Evolutionary conservation across 1,140 invertebrate genomes (phyloP), one percentile per base, ranked within the genome.

Genomic region (Bathynomus jamesi): DNA sequence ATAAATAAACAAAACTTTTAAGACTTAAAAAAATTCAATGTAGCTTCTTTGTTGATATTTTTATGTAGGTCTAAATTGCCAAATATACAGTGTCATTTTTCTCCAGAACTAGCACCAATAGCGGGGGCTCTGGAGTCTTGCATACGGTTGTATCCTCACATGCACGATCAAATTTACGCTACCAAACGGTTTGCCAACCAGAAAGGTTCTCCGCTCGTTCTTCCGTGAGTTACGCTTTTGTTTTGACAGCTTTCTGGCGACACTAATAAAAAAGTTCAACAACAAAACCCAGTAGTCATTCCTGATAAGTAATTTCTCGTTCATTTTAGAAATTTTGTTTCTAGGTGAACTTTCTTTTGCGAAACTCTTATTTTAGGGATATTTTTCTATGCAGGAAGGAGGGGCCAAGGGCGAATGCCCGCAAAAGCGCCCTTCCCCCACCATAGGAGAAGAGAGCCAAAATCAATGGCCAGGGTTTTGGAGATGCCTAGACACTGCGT

Each of bases 111-210:
- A 67, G 84, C 82, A 0, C 89, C 89, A 1, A 83, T 87, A 61
- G 79, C 86, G 0, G 86, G 89, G 79, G 83, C 83, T 1, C 82
- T 91, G 79, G 83, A 87, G 13, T 82, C 85, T 28, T 84, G 83
- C 61, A 80, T 91, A 8, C 84, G 85, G 7, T 82, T 82, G 29
- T 89, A 89, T 80, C 89, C 91, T 0, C 87, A 91, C 73, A 86
- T 93, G 70, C 89, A 94, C 79, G 91, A 94, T 78, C 82, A 84
- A 25, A 79, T 83, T 61, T 89, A 90, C 81, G 85, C 85, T 5
- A 78, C 83, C 71, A 78, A 85, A 69, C 83, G 83, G 53, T 87
- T 87, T 78, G 84, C 84, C 5, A 72, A 79, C 5, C 78, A 78
- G 3, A 67, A 83, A 10, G 83, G 85, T 79, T 85, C 84, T 21